Evolutionary conservation across 2,797 vertebrate genomes (phyloP).

Genomic region (Esox masquinongy): DNA sequence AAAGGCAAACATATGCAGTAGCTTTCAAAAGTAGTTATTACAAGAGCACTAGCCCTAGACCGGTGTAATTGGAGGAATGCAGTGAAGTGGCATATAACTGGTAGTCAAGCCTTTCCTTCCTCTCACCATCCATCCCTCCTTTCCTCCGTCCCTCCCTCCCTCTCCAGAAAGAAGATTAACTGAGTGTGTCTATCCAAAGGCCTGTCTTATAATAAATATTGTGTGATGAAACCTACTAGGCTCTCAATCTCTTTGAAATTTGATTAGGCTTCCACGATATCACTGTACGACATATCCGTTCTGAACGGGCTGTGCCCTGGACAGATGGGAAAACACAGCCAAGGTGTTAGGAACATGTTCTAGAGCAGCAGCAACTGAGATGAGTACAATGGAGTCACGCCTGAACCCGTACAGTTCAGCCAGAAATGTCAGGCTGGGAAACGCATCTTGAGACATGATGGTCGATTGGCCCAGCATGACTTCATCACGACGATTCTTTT

Average conservation of each 20-base stretch:
- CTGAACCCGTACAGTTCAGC: background rate
- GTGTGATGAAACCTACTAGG: constrained; percentile 54
- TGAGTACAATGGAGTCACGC: background rate
- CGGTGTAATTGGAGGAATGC: constrained; percentile 43
- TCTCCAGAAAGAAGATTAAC: constrained; percentile 43
- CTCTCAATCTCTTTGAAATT: constrained; percentile 51
- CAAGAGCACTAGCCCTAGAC: constrained; percentile 47
- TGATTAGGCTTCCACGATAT: constrained; percentile 46
- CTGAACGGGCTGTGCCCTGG: constrained; percentile 33
- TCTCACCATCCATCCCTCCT: constrained; percentile 24
- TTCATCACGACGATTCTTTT: background rate
- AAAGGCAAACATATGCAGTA: constrained; percentile 35
- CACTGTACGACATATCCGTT: constrained; percentile 46
- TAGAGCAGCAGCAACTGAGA: background rate
- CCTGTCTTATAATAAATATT: constrained; percentile 54
- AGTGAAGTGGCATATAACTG: constrained; percentile 46
- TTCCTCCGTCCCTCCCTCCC: background rate
- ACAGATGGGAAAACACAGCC: background rate
- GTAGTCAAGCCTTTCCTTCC: constrained; percentile 35
- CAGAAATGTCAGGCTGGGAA: constrained; percentile 16
- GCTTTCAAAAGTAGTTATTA: constrained; percentile 33
- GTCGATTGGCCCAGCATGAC: constrained; percentile 37
- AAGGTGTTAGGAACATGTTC: background rate
- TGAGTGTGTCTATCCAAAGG: constrained; percentile 39
- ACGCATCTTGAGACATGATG: constrained; percentile 36